phyloP scores from a whole-genome alignment of 2,888 invertebrate species.

The Papilio elwesi region DNA sequence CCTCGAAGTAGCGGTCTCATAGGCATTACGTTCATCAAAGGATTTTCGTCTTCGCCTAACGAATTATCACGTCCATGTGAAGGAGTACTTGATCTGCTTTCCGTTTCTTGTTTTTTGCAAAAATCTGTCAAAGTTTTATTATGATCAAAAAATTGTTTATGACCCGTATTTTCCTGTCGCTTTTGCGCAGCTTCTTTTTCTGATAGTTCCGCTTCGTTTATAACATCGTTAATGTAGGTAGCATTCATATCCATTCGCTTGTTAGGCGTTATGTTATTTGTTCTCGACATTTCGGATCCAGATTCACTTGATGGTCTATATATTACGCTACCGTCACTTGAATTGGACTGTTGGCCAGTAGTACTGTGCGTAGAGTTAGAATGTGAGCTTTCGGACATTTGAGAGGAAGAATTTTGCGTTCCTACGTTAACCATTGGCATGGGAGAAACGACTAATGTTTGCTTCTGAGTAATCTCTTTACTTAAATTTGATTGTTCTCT shows the following conservation, averaged over 20 bases:
- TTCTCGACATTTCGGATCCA: slow-evolving; percentile 85
- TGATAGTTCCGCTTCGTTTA: slow-evolving; percentile 81
- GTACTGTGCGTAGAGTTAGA: slow-evolving; percentile 84
- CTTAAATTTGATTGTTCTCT: slow-evolving; percentile 81
- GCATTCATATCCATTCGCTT: slow-evolving; percentile 81
- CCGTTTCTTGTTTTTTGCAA: slow-evolving; percentile 62
- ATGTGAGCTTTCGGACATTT: slow-evolving; percentile 88
- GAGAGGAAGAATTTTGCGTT: slow-evolving; percentile 67
- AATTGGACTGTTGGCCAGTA: slow-evolving; percentile 88
- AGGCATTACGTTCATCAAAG: slow-evolving; percentile 92
- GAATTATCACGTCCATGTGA: slow-evolving; percentile 82
- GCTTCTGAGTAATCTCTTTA: slow-evolving; percentile 80
- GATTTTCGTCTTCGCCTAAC: slow-evolving; percentile 87
- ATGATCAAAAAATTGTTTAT: slow-evolving; percentile 65
- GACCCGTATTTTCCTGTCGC: slow-evolving; percentile 60
- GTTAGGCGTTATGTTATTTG: slow-evolving; percentile 75
- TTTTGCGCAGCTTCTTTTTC: slow-evolving; percentile 79
- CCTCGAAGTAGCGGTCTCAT: slow-evolving; percentile 95
- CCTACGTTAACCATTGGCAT: slow-evolving; percentile 85
- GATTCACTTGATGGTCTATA: slow-evolving; percentile 90
- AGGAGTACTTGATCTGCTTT: slow-evolving; percentile 77
- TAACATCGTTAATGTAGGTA: slow-evolving; percentile 79
- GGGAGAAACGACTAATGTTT: slow-evolving; percentile 88
- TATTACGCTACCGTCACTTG: slow-evolving; percentile 89
- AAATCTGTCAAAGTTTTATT: slow-evolving; percentile 70